These are phyloP conservation scores for Drosophila barbarae DNA, from an alignment of 2,888 invertebrate species.

Conservation along the genomic window DNA sequence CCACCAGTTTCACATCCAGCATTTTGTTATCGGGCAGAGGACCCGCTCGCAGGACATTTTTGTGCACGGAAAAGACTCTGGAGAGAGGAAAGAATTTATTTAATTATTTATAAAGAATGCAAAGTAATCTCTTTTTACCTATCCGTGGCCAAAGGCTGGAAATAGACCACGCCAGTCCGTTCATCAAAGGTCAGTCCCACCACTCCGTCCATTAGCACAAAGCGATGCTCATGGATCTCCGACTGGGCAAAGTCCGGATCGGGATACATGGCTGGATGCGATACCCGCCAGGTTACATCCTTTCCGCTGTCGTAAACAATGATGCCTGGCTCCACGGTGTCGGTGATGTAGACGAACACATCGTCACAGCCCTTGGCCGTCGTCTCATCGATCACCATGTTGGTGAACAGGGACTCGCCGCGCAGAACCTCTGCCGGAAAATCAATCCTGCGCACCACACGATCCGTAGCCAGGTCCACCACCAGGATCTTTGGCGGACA, in stretches of 20 bases:
- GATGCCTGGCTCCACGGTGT: slow-evolving; percentile 89
- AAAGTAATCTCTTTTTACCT: slow-evolving; percentile 57
- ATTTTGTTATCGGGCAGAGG: slow-evolving; percentile 86
- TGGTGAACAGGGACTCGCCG: slow-evolving; percentile 88
- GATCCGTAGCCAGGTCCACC: slow-evolving; percentile 88
- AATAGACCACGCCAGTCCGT: slow-evolving; percentile 82
- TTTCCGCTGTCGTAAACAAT: slow-evolving; percentile 83
- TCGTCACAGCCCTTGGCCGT: slow-evolving; percentile 86
- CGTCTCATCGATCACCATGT: slow-evolving; percentile 88
- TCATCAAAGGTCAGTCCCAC: slow-evolving; percentile 85
- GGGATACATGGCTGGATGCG: slow-evolving; percentile 91
- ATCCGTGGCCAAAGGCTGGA: slow-evolving; percentile 85
- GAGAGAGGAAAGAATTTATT: not conserved
- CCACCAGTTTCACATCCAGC: slow-evolving; percentile 88
- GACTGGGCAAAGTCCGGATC: slow-evolving; percentile 89
- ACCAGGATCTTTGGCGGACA: slow-evolving; percentile 91
- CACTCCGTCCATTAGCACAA: slow-evolving; percentile 85
- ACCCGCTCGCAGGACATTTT: slow-evolving; percentile 86
- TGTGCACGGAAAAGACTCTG: slow-evolving; percentile 88
- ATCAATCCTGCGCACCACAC: slow-evolving; percentile 81
- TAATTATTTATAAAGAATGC: too few relatives aligned
- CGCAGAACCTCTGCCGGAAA: slow-evolving; percentile 88
- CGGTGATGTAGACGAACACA: slow-evolving; percentile 89
- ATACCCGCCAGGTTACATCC: slow-evolving; percentile 89
- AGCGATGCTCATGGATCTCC: slow-evolving; percentile 84